phyloP scores from a whole-genome alignment of 2,113 vertebrate species.

The Dipodomys spectabilis region DNA sequence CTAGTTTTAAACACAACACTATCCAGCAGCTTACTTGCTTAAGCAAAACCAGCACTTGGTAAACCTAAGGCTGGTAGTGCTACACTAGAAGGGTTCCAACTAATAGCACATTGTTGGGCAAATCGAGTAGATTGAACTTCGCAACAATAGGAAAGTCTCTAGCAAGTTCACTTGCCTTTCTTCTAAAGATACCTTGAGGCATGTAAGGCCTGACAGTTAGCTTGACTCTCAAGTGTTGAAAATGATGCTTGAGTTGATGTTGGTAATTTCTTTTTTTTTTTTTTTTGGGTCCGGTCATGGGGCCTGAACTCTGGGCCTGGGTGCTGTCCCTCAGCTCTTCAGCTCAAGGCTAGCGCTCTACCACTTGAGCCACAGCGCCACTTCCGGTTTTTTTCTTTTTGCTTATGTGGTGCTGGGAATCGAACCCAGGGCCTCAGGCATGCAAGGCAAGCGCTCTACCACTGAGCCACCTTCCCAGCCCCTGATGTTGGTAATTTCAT shows the following conservation, averaged over 20 bases:
- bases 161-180: not conserved
- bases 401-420: too few relatives aligned
- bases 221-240: not conserved
- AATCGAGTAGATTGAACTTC: not conserved
- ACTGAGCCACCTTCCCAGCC: too few relatives aligned
- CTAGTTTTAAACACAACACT: not conserved
- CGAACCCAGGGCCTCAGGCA: too few relatives aligned
- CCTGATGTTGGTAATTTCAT: not conserved
- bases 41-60: not conserved
- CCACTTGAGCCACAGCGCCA: too few relatives aligned
- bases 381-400: too few relatives aligned
- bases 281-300: too few relatives aligned
- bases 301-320: too few relatives aligned
- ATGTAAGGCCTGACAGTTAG: not conserved
- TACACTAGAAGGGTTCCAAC: not conserved
- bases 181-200: not conserved
- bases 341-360: too few relatives aligned
- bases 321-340: too few relatives aligned
- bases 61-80: not conserved
- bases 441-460: too few relatives aligned
- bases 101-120: not conserved
- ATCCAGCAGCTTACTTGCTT: not conserved
- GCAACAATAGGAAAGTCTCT: not conserved
- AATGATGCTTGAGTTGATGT: not conserved
- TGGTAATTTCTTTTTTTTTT: not conserved